A percentile compares a stretch with the other conserved stretches of the same genome.
phyloP scores from a whole-genome alignment of 2,797 vertebrate species.

The Cuniculus paca region DNA sequence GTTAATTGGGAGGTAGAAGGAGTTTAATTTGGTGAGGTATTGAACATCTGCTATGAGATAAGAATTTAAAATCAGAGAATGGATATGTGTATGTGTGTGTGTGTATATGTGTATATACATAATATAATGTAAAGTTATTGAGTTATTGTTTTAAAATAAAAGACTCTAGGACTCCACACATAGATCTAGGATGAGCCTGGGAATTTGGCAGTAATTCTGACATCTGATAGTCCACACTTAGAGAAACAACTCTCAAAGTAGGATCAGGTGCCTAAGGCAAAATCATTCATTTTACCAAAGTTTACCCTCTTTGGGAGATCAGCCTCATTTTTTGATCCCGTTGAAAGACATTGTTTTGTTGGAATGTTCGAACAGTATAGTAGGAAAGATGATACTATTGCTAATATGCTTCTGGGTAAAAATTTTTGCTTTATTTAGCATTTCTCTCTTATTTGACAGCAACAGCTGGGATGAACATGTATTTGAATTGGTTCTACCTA shows the following conservation, averaged over 20 bases:
- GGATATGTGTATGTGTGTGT: too few relatives aligned
- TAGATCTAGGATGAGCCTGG: background rate
- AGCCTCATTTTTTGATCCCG: background rate
- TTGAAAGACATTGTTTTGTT: background rate
- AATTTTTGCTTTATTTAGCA: conserved; percentile 45
- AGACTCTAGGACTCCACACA: background rate
- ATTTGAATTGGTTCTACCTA: conserved; percentile 98
- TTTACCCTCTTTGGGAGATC: background rate
- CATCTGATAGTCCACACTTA: background rate
- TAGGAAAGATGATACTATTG: conserved; percentile 1
- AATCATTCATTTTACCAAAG: background rate
- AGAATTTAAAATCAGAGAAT: conserved; percentile 25
- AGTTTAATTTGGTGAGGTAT: background rate
- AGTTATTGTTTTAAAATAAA: conserved; percentile 60
- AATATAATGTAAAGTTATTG: conserved; percentile 15
- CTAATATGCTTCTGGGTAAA: background rate
- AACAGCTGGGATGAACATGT: conserved; percentile 99
- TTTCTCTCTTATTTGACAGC: conserved; percentile 85
- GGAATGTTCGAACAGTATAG: background rate
- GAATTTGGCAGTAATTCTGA: background rate
- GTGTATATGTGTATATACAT: too few relatives aligned
- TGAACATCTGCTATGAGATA: background rate
- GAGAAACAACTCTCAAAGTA: background rate
- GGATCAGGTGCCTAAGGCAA: background rate
- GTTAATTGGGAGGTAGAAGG: background rate